Percentiles rank a stretch among this genome's conserved stretches.
phyloP scores from a whole-genome alignment of 2,113 vertebrate species.

The Thamnaconus septentrionalis region DNA sequence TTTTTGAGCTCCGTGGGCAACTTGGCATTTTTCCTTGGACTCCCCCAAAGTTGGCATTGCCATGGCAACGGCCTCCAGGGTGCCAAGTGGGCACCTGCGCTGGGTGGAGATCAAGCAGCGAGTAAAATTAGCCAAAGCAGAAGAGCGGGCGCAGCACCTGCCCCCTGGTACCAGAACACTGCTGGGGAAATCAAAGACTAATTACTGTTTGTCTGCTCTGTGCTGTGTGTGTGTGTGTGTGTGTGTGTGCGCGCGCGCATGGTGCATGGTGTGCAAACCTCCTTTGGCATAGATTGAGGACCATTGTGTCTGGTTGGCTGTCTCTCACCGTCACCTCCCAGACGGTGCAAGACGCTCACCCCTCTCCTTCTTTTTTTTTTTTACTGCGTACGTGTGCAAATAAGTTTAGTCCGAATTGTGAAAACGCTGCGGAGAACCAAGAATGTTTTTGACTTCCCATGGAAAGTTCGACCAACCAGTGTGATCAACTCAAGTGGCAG shows the following conservation, averaged over 20 bases:
- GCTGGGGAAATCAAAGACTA: conserved; percentile 68
- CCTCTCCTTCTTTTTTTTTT: background rate
- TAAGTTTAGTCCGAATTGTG: too few relatives aligned
- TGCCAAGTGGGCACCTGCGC: conserved; percentile 68
- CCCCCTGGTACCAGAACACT: conserved; percentile 55
- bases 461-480: too few relatives aligned
- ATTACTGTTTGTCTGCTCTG: conserved; percentile 49
- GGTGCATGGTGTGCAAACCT: conserved; percentile 12
- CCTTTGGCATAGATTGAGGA: conserved; percentile 34
- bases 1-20: conserved; percentile 43
- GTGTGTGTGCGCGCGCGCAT: conserved; percentile 4
- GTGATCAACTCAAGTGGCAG: too few relatives aligned
- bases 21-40: conserved; percentile 47
- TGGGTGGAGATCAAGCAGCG: conserved; percentile 64
- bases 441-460: too few relatives aligned
- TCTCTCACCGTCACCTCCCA: conserved; percentile 15
- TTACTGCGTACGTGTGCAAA: too few relatives aligned
- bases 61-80: conserved; percentile 64
- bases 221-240: conserved; percentile 10
- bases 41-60: conserved; percentile 54
- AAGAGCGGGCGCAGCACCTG: conserved; percentile 65
- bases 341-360: conserved; percentile 1
- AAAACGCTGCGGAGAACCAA: too few relatives aligned
- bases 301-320: conserved; percentile 35
- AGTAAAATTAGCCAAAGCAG: conserved; percentile 71